A percentile compares a stretch with the other conserved stretches of the same genome.
These are phyloP conservation scores for Priocnemis perturbator DNA, from an alignment of 2,888 invertebrate species.

Conservation along the genomic window DNA sequence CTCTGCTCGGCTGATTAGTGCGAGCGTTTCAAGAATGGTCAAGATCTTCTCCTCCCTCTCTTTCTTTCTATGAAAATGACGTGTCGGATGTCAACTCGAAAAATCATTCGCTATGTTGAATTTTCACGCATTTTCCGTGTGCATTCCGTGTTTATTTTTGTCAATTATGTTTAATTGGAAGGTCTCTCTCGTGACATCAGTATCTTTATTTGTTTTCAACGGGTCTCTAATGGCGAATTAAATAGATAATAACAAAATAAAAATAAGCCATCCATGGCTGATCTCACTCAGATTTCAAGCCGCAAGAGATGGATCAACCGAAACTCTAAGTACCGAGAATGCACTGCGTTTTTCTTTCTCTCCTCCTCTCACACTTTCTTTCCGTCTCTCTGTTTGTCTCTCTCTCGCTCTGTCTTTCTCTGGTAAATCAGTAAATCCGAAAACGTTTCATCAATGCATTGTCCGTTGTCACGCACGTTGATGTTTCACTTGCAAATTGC, in stretches of 20 bases:
- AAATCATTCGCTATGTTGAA: conserved; percentile 53
- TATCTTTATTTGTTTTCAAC: conserved; percentile 42
- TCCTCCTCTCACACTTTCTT: neutral
- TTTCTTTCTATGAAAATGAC: conserved; percentile 63
- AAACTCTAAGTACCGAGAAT: conserved; percentile 60
- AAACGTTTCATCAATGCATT: conserved; percentile 28
- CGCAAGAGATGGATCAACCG: conserved; percentile 60
- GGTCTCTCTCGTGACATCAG: too few species aligned
- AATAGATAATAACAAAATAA: conserved; percentile 61
- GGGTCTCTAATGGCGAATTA: conserved; percentile 56
- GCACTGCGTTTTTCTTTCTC: conserved; percentile 41
- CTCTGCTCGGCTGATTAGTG: conserved; percentile 33
- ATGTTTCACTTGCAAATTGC: conserved; percentile 39
- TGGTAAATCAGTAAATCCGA: conserved; percentile 38
- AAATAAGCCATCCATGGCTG: conserved; percentile 58
- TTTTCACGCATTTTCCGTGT: neutral
- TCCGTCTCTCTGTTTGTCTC: too few species aligned
- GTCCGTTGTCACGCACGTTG: conserved; percentile 19
- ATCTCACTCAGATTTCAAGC: conserved; percentile 51
- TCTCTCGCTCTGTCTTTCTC: too few species aligned
- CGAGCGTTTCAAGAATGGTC: conserved; percentile 40
- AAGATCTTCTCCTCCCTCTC: conserved; percentile 48
- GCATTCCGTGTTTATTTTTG: too few species aligned
- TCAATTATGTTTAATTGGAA: too few species aligned
- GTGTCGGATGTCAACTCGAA: conserved; percentile 41